Evolutionary conservation across 2,888 invertebrate genomes (phyloP), one percentile per base, ranked within the genome.

Genomic region (Sarcophaga caerulescens): DNA sequence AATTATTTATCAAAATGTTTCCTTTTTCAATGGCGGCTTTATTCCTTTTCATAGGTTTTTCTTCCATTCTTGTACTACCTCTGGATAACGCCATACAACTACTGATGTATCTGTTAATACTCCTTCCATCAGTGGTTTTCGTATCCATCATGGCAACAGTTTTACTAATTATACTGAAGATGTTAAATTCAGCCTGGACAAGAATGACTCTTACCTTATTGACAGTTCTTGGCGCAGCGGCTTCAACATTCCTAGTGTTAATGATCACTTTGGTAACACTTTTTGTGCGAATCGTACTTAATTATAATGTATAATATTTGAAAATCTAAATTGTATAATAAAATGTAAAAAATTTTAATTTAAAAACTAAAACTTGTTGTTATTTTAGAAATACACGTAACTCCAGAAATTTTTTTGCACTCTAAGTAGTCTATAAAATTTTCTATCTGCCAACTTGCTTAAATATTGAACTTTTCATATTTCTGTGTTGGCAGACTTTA

Each of bases 1-100:
- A 73, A 59, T n/a, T n/a, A 1, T n/a, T 3, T 11, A 4, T 19
- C 3, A 80, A 69, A 21, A 81, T 81, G 81, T 76, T 65, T 11
- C 4, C 19, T 12, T 25, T 70, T 19, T 5, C 19, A 14, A 57
- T 81, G 10, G 12, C 12, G 23, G n/a, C 68, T 63, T 57, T 35
- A 35, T 8, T 10, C 25, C 11, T 14, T 76, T 19, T 14, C 0
- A 10, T 69, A 4, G 25, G 74, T 1, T n/a, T 74, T 10, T 12
- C 47, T 4, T 65, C 65, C 35, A n/a, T 70, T 1, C 21, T 59
- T 11, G 2, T 70, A n/a, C 25, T 84, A 19, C 79, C 84, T 19
- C 8, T 70, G 1, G 23, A 52, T 3, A 45, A 44, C 21, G 8
- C 79, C 4, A 45, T 75, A 10, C 44, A 57, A 23, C 1, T 75